Conservation (phyloP, 1,140 invertebrate species). For the Geopemphigus sp. region DNA sequence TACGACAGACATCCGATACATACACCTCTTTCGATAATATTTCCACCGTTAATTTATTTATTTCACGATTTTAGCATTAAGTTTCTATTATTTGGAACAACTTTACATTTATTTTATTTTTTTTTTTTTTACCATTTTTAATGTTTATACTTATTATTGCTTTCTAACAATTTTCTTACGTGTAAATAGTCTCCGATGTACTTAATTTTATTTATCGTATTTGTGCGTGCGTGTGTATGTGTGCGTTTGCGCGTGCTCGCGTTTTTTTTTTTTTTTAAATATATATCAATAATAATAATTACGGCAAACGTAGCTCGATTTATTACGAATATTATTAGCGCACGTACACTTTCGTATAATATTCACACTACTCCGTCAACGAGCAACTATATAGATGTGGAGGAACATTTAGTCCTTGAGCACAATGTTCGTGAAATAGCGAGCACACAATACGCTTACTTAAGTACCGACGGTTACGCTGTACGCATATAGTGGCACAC, state of each 20-base stretch:
- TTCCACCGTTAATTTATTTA: conserved; percentile 28
- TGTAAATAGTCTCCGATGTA: conserved; percentile 18
- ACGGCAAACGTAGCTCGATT: background rate
- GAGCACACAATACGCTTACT: background rate
- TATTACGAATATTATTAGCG: background rate
- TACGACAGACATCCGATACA: background rate
- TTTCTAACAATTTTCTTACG: background rate
- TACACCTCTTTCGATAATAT: conserved; percentile 11
- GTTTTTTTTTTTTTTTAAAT: conserved; percentile 15
- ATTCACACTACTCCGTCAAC: background rate
- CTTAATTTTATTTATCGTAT: conserved; percentile 24
- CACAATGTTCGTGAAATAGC: background rate
- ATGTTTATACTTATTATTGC: background rate
- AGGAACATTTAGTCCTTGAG: conserved; percentile 12
- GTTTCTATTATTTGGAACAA: background rate
- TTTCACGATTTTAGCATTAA: background rate
- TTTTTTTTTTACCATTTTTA: background rate
- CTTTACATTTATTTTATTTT: too few relatives aligned
- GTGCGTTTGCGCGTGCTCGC: background rate
- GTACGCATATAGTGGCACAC: background rate
- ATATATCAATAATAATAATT: background rate
- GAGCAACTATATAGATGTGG: background rate
- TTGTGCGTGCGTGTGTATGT: background rate
- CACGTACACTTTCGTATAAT: background rate
- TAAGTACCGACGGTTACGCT: background rate